These are phyloP conservation scores for Chironomus riparius DNA, from an alignment of 2,888 invertebrate genomes.

Conservation along the genomic window DNA sequence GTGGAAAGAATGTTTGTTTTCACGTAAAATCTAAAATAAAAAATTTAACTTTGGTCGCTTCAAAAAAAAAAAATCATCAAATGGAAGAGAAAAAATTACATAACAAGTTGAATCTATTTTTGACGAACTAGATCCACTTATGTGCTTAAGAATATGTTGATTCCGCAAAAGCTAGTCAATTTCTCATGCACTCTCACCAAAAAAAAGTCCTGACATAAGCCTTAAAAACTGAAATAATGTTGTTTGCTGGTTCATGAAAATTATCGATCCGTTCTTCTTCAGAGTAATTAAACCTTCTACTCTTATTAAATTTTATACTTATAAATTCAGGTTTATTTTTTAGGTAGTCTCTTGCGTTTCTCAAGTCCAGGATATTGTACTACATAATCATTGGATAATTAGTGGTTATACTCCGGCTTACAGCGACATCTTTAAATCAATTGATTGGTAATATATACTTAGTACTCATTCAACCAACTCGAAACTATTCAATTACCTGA, in stretches of 20 bases:
- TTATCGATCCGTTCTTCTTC: constrained; percentile 18
- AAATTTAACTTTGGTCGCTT: background rate
- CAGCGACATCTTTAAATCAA: background rate
- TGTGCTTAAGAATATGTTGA: background rate
- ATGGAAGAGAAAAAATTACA: constrained; percentile 7
- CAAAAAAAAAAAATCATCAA: constrained; percentile 3
- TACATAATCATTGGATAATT: no score
- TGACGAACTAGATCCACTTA: background rate
- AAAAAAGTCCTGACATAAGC: constrained; percentile 7
- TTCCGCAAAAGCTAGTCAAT: constrained; percentile 1
- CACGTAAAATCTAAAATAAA: background rate
- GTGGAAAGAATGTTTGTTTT: constrained; percentile 5
- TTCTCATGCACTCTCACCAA: constrained; percentile 14
- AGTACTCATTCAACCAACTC: no score
- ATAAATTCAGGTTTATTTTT: constrained; percentile 22
- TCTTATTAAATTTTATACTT: background rate
- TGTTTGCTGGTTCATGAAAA: constrained; percentile 14
- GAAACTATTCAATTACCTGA: no score
- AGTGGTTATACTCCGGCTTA: no score
- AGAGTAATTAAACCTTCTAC: constrained; percentile 21
- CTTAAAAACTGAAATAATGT: constrained; percentile 1
- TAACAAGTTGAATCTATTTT: background rate
- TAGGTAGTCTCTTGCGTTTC: background rate
- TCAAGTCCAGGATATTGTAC: background rate
- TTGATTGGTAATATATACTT: background rate